Evolutionary conservation across 2,113 vertebrate genomes (phyloP), one percentile per base, ranked within the genome.

Genomic region (Capra hircus): DNA sequence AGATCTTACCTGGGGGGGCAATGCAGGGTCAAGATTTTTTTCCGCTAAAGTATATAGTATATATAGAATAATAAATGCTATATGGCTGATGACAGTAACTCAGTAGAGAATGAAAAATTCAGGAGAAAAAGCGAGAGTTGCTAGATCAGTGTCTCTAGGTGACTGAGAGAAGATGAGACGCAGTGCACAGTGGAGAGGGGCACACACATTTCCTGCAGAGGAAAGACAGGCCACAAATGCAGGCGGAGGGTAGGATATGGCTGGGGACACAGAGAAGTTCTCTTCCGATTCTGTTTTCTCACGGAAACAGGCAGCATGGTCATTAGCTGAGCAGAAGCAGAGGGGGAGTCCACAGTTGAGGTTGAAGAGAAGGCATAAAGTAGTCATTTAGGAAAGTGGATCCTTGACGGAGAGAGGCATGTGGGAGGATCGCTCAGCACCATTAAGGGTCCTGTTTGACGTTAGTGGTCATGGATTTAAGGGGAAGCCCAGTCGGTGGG

Each of bases 31-130:
- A 13, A 83, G n/a, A 10, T 50, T 71, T 64, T 40, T 40, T 16
- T 77, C 10, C 0, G 0, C 10, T 23, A 2, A 71, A 71, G 9
- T 71, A 40, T 71, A 40, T 23, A 40, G n/a, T 25, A 12, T 40
- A 74, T 40, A 40, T 25, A 74, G 67, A 23, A 40, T 74, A 40
- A 74, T 25, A 74, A 74, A 74, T 74, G n/a, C 36, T 74, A 25
- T 40, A 74, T 64, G 30, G 13, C 83, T 88, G 43, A 23, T 60
- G 52, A 28, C 77, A 40, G 40, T 43, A 57, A 52, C 30, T 52
- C 59, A 59, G 15, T 23, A 55, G 78, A 52, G 25, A 62, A 27
- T 67, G 57, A 90, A 59, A 80, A 23, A 16, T 27, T 64, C 45
- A 25, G 8, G 53, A 52, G 67, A 9, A 9, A 71, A 45, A 52